Conservation (phyloP, 2,113 vertebrate genomes). For the Neopipo cinnamomea region DNA sequence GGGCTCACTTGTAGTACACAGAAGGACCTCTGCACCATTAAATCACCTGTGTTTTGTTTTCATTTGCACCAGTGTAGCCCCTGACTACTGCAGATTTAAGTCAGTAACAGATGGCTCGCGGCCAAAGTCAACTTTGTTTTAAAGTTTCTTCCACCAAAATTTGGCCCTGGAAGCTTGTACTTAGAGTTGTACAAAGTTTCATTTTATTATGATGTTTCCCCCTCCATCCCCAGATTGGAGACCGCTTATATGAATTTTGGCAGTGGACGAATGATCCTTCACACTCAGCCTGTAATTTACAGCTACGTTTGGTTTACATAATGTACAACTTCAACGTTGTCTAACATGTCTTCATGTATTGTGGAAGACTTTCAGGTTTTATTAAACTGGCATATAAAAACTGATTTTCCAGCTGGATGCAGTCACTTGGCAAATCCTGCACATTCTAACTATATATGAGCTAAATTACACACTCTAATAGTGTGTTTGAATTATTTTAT, state of each 20-base stretch:
- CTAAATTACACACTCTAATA: conserved; percentile 71
- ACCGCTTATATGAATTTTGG: conserved; percentile 39
- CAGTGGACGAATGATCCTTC: conserved; percentile 32
- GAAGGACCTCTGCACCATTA: not conserved
- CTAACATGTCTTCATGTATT: conserved; percentile 18
- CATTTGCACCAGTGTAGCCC: not conserved
- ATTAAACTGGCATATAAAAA: conserved; percentile 67
- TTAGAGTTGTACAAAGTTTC: not conserved
- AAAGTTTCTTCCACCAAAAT: not conserved
- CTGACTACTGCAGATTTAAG: not conserved
- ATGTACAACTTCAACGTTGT: conserved; percentile 39
- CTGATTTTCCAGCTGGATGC: conserved; percentile 70
- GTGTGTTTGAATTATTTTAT: conserved; percentile 67
- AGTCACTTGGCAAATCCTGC: conserved; percentile 64
- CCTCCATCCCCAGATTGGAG: not conserved
- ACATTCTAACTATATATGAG: conserved; percentile 60
- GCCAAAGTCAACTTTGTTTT: not conserved
- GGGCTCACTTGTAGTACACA: not conserved
- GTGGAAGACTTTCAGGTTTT: conserved; percentile 50
- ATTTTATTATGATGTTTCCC: conserved; percentile 20
- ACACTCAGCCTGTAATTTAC: conserved; percentile 38
- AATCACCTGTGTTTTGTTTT: not conserved
- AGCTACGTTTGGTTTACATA: conserved; percentile 46
- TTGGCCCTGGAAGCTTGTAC: not conserved
- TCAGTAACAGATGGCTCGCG: not conserved